Conservation (phyloP, 2,888 invertebrate genomes). For the Caenorhabditis doughertyi region DNA sequence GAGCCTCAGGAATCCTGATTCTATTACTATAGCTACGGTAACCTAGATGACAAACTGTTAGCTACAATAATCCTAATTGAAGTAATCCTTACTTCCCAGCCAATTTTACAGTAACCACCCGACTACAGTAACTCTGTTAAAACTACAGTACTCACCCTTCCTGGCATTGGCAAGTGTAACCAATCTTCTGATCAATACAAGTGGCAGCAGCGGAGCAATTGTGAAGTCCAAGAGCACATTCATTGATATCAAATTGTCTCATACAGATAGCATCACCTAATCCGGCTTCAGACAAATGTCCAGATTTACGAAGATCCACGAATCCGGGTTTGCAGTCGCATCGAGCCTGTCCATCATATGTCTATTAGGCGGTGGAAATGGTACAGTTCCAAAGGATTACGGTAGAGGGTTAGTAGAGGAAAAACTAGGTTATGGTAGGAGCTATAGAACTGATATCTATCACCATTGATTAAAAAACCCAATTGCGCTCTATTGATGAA, state of each 20-base stretch:
- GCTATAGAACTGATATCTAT: background rate
- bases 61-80: too few relatives aligned
- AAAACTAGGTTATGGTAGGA: slow-evolving; percentile 40
- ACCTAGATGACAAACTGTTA: too few relatives aligned
- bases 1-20: too few relatives aligned
- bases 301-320: slow-evolving; percentile 74
- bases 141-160: slow-evolving; percentile 65
- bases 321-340: slow-evolving; percentile 77
- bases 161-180: slow-evolving; percentile 76
- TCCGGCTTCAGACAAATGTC: slow-evolving; percentile 68
- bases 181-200: slow-evolving; percentile 77
- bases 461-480: background rate
- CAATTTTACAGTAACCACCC: too few relatives aligned
- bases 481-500: background rate
- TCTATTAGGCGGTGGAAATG: slow-evolving; percentile 41
- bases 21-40: too few relatives aligned
- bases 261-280: slow-evolving; percentile 70
- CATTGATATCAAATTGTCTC: slow-evolving; percentile 71
- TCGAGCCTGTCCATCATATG: slow-evolving; percentile 68
- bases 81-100: too few relatives aligned
- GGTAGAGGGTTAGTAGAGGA: slow-evolving; percentile 52
- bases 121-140: too few relatives aligned
- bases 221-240: slow-evolving; percentile 80
- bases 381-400: background rate
- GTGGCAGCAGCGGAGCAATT: slow-evolving; percentile 79